A percentile compares a stretch with the other conserved stretches of the same genome.
These are phyloP conservation scores for Catostylus mosaicus DNA, from an alignment of 30 jellyfish, hydroid and myxozoan genomes.

Conservation along the genomic window DNA sequence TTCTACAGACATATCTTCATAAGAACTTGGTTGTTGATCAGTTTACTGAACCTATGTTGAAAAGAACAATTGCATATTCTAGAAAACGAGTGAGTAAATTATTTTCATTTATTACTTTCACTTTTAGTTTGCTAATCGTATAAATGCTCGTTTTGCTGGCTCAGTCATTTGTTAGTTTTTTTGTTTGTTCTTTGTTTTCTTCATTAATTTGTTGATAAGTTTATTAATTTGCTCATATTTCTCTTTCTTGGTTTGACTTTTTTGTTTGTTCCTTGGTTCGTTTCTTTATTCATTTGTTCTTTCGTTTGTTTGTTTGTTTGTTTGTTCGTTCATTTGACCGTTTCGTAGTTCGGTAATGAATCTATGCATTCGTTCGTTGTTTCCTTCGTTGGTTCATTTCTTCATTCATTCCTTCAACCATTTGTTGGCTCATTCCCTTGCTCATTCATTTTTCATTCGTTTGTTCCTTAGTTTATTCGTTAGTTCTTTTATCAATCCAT, in stretches of 20 bases:
- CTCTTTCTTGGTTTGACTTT: neutral
- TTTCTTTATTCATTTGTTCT: neutral
- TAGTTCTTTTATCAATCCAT: neutral
- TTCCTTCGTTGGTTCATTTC: neutral
- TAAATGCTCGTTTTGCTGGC: neutral
- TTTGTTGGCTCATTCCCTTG: neutral
- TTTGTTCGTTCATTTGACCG: neutral
- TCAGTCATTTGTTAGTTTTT: neutral
- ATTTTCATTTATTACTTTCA: neutral
- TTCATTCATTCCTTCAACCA: neutral
- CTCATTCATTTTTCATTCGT: neutral
- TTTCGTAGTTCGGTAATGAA: neutral
- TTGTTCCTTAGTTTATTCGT: neutral
- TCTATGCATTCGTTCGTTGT: neutral
- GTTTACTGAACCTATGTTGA: slow-evolving; percentile 73
- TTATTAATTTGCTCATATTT: too few relatives aligned
- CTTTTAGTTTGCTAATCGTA: neutral
- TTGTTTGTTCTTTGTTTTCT: neutral
- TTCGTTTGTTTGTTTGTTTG: too few relatives aligned
- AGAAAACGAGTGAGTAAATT: slow-evolving; percentile 54
- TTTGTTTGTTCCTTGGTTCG: neutral
- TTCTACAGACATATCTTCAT: slow-evolving; percentile 57
- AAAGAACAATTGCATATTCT: slow-evolving; percentile 64
- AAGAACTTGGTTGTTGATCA: slow-evolving; percentile 53
- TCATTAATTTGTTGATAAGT: too few relatives aligned